Percentiles rank a stretch among this genome's conserved stretches.
Conservation (phyloP, 2,888 invertebrate genomes). For the Drosophila paramelanica region DNA sequence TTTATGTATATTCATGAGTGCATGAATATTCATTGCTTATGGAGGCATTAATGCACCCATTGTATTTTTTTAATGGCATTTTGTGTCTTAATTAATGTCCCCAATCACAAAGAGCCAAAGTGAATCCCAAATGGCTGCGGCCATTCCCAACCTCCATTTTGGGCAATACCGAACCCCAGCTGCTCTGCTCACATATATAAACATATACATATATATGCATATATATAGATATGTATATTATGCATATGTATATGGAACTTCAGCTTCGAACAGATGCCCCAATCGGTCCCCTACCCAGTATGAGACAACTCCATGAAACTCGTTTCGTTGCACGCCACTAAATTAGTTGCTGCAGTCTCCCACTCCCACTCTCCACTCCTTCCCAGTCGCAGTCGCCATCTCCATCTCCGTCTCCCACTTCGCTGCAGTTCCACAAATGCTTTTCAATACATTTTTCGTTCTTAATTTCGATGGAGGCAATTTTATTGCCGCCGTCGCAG, state of each 20-base stretch:
- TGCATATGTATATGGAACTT: slow-evolving; percentile 41
- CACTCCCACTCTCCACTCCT: slow-evolving; percentile 1
- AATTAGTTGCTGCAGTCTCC: slow-evolving; percentile 68
- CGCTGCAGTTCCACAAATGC: slow-evolving; percentile 44
- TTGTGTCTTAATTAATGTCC: slow-evolving; percentile 80
- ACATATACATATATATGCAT: slow-evolving; percentile 26
- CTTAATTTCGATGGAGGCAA: slow-evolving; percentile 79
- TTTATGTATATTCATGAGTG: slow-evolving; percentile 63
- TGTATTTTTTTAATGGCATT: slow-evolving; percentile 60
- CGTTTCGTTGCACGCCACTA: slow-evolving; percentile 75
- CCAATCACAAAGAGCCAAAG: slow-evolving; percentile 56
- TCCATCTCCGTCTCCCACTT: not conserved
- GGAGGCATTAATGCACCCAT: slow-evolving; percentile 38
- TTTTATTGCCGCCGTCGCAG: slow-evolving; percentile 73
- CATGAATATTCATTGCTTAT: slow-evolving; percentile 45
- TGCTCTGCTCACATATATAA: slow-evolving; percentile 20
- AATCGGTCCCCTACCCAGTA: not conserved
- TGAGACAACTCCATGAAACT: slow-evolving; percentile 57
- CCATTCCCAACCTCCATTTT: slow-evolving; percentile 66
- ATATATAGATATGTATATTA: slow-evolving; percentile 36
- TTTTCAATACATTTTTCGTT: slow-evolving; percentile 77
- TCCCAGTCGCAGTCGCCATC: not conserved
- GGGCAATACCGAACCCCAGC: slow-evolving; percentile 31
- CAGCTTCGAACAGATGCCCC: not conserved
- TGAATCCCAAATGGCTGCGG: slow-evolving; percentile 36